Conservation (phyloP, 2,113 vertebrate species). For the Sisor rabdophorus region DNA sequence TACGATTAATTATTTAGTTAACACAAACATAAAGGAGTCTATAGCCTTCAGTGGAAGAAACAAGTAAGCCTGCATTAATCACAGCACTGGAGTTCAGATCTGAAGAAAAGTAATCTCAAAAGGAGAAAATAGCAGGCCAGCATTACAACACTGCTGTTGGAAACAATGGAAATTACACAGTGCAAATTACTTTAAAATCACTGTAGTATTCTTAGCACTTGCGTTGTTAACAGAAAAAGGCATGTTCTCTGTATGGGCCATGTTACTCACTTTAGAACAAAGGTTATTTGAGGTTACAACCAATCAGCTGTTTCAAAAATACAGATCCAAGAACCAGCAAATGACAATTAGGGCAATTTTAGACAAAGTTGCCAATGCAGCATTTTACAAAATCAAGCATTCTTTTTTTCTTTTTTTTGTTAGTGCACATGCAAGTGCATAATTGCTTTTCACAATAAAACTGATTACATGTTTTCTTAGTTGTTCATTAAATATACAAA, state of each 20-base stretch:
- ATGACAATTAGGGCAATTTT: neutral
- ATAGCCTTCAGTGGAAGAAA: neutral
- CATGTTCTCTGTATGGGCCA: neutral
- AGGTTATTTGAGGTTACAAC: neutral
- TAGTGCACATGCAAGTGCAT: too few species aligned
- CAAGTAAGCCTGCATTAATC: neutral
- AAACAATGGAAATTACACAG: neutral
- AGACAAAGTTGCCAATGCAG: neutral
- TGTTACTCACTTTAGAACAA: neutral
- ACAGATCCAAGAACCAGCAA: neutral
- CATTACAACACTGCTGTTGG: slow-evolving; percentile 1
- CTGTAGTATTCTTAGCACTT: neutral
- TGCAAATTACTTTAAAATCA: neutral
- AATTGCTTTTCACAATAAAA: neutral
- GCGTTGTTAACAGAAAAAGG: neutral
- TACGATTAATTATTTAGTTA: neutral
- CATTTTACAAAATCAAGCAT: neutral
- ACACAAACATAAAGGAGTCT: slow-evolving; percentile 18
- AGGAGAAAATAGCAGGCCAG: neutral
- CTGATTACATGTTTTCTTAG: neutral
- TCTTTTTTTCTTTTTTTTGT: neutral
- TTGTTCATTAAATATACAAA: neutral
- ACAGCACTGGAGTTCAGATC: neutral
- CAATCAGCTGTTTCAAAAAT: neutral
- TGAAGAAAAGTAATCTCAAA: neutral